These are phyloP conservation scores for Onchidella celtica DNA, from an alignment of 2,888 invertebrate species.

Conservation along the genomic window DNA sequence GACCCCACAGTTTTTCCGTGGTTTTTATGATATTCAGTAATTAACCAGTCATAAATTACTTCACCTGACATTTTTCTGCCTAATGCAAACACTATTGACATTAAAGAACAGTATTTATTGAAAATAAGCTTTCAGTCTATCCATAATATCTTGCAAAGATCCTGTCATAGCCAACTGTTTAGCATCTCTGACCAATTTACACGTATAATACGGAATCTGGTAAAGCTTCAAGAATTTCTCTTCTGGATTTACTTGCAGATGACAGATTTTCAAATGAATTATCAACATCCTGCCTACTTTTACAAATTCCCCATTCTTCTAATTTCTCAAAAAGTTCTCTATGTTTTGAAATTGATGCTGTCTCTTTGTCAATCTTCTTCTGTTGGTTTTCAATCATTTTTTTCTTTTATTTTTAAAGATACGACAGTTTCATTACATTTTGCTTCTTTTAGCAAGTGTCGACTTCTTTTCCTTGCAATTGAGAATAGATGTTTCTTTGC, in stretches of 20 bases:
- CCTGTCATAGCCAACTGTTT: neutral
- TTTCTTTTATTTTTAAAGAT: neutral
- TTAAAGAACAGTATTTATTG: too few relatives aligned
- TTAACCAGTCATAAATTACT: neutral
- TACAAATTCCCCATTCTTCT: neutral
- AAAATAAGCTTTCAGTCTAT: neutral
- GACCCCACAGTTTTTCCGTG: too few relatives aligned
- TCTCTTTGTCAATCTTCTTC: neutral
- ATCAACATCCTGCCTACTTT: conserved; percentile 1
- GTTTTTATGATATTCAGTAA: too few relatives aligned
- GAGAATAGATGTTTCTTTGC: neutral
- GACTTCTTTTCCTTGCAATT: neutral
- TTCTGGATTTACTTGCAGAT: neutral
- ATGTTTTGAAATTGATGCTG: neutral
- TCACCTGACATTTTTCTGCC: neutral
- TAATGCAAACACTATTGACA: too few relatives aligned
- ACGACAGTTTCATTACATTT: neutral
- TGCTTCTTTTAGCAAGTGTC: too few relatives aligned
- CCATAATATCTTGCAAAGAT: neutral
- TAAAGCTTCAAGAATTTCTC: neutral
- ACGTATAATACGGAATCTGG: neutral
- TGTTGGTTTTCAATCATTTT: neutral
- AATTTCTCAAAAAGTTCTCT: neutral
- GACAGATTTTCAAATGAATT: neutral
- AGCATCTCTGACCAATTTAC: neutral